Evolutionary conservation across 2,797 vertebrate species (phyloP), one percentile per base, ranked within the genome.

Genomic region (Enteromius unitaeniatus): DNA sequence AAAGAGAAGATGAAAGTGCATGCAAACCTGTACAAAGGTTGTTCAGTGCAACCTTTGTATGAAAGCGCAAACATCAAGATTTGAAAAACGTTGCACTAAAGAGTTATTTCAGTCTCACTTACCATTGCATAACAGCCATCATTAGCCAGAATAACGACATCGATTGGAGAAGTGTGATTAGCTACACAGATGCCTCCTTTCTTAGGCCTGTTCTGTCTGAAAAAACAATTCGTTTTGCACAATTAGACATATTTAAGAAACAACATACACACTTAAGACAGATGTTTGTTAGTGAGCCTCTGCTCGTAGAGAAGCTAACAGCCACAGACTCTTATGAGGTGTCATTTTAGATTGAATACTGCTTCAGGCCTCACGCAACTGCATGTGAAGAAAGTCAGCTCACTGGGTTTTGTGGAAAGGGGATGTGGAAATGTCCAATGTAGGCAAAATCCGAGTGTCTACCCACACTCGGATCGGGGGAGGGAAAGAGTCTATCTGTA

Each of bases 51-150:
- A 42, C 10, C 9, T 42, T 42, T 11, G 42, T 42, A 45, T 45
- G 42, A 45, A 26, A 21, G 9, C 51, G 47, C 49, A 51, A 73
- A 64, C 28, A 64, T 6, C 1, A 51, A 51, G 21, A 55, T 37
- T 31, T 49, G 47, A 73, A 26, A 72, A 49, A 8, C 15, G 6
- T 26, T 73, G 17, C 9, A 10, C 26, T 0, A 6, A 28, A 14
- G 42, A 64, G 15, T 80, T 65, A 10, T 26, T 73, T 42, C 8
- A 14, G 37, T 60, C 28, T 75, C 42, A 47, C 95, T 83, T 93
- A 99, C 98, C 98, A 99, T 99, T 6, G 98, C 96, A 21, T 99
- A 99, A 84, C 98, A 97, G n/a, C 96, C 95, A 68, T 99, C 97
- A 0, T 97, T 99, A 49, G 97, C 96, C 89, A 99, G 93, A 88